phyloP scores from a whole-genome alignment of 2,888 invertebrate species.

The Drosophila neotestacea region DNA sequence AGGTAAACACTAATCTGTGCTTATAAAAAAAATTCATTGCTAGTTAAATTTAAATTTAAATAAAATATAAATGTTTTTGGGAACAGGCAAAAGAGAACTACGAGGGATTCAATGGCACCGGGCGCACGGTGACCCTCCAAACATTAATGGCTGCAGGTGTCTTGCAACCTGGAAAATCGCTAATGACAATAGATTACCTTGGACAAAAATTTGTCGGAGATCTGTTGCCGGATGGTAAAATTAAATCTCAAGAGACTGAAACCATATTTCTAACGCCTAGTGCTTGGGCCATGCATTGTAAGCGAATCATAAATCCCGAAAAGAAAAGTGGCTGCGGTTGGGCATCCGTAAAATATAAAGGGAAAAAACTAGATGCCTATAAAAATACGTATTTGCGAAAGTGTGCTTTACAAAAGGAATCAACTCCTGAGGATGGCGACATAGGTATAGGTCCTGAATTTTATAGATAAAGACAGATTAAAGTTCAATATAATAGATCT shows the following conservation, averaged over 20 bases:
- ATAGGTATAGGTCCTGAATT: constrained; percentile 57
- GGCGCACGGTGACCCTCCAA: constrained; percentile 92
- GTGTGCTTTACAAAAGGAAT: constrained; percentile 87
- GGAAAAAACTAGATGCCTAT: constrained; percentile 94
- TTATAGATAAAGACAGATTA: not conserved
- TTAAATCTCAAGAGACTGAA: constrained; percentile 94
- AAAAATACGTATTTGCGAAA: constrained; percentile 94
- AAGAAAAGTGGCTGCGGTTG: constrained; percentile 97
- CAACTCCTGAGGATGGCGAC: constrained; percentile 81
- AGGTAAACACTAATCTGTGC: constrained; percentile 61
- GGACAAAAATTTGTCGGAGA: constrained; percentile 96
- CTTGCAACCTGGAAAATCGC: constrained; percentile 92
- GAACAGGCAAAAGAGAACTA: constrained; percentile 82
- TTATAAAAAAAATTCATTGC: too few relatives aligned
- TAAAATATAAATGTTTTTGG: not conserved
- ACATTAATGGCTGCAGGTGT: constrained; percentile 94
- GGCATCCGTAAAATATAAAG: constrained; percentile 95
- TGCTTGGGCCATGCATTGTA: constrained; percentile 97
- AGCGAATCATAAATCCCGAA: constrained; percentile 95
- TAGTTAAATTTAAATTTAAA: not conserved
- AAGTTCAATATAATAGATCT: not conserved
- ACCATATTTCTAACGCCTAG: constrained; percentile 95
- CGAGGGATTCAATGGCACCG: constrained; percentile 86
- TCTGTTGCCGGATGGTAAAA: constrained; percentile 93
- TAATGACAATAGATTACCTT: constrained; percentile 96